These are phyloP conservation scores for Diplolepis rosae DNA, from an alignment of 2,888 invertebrate genomes.

Conservation along the genomic window DNA sequence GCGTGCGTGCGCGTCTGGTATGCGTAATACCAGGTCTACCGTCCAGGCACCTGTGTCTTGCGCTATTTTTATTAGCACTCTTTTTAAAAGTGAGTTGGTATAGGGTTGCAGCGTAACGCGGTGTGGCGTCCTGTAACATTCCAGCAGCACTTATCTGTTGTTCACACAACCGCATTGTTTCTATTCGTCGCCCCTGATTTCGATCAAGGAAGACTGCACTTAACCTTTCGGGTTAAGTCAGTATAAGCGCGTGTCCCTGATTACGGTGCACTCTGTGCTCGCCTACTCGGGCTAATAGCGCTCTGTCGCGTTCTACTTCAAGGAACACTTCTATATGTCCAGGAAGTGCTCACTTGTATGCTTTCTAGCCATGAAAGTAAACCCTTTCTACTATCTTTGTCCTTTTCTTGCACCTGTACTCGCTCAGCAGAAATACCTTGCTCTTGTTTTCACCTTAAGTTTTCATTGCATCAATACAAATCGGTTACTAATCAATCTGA, in stretches of 20 bases:
- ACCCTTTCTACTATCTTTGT: conserved; percentile 17
- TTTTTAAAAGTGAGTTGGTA: conserved; percentile 2
- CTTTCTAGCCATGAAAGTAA: conserved; percentile 33
- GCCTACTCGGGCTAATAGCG: conserved; percentile 37
- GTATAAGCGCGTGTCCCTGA: conserved; percentile 64
- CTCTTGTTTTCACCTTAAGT: neutral
- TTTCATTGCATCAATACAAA: no score
- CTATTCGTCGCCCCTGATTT: neutral
- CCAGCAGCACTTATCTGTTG: neutral
- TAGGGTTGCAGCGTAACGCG: neutral
- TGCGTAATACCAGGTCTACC: conserved; percentile 43
- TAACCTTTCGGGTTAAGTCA: conserved; percentile 59
- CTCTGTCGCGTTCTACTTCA: conserved; percentile 13
- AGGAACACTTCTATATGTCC: conserved; percentile 24
- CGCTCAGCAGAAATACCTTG: neutral
- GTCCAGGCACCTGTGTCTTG: conserved; percentile 43
- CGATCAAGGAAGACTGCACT: conserved; percentile 52
- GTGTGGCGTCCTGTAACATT: neutral
- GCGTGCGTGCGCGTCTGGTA: conserved; percentile 37
- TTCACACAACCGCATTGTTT: neutral
- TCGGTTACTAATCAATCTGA: no score
- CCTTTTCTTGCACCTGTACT: neutral
- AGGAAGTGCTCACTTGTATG: conserved; percentile 34
- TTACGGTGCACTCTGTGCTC: conserved; percentile 54
- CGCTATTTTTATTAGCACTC: conserved; percentile 38